Evolutionary conservation across 2,797 vertebrate genomes (phyloP).

Genomic region (Danio tinwini): DNA sequence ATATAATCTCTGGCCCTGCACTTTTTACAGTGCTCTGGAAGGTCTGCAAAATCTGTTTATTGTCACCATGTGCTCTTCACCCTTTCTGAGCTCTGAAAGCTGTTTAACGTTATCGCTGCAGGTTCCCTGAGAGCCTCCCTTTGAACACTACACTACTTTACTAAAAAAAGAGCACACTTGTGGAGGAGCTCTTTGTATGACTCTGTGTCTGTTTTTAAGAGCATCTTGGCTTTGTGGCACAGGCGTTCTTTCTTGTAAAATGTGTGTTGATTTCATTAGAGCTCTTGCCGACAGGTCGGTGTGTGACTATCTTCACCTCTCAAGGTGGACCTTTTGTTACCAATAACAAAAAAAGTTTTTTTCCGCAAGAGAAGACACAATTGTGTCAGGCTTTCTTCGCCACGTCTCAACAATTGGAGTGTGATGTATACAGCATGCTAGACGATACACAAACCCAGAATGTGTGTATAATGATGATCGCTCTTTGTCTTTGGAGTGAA

Average conservation of each 20-base stretch:
- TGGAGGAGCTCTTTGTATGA: not conserved
- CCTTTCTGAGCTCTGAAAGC: conserved; percentile 20
- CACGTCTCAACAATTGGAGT: not conserved
- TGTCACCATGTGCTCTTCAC: conserved; percentile 40
- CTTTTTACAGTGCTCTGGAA: conserved; percentile 33
- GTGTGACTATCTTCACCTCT: conserved; percentile 25
- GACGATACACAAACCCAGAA: conserved; percentile 56
- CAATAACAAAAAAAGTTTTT: conserved; percentile 22
- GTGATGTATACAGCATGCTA: conserved; percentile 26
- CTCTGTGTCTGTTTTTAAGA: conserved; percentile 27
- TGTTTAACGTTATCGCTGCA: conserved; percentile 38
- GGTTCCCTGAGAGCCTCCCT: conserved; percentile 29
- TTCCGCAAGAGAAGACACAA: conserved; percentile 26
- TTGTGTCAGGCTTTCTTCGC: conserved; percentile 17
- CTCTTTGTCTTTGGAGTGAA: conserved; percentile 43
- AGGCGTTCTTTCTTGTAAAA: conserved; percentile 38
- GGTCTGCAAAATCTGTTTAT: conserved; percentile 44
- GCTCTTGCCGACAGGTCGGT: conserved; percentile 21
- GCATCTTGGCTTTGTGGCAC: conserved; percentile 39
- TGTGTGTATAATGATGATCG: conserved; percentile 45
- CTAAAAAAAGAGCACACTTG: conserved; percentile 28
- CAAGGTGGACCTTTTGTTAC: conserved; percentile 34
- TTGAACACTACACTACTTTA: conserved; percentile 29
- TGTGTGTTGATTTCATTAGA: conserved; percentile 41
- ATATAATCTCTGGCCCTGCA: not conserved